Evolutionary conservation across 2,113 vertebrate genomes (phyloP), one percentile per base, ranked within the genome.

Genomic region (Bombycilla garrulus): DNA sequence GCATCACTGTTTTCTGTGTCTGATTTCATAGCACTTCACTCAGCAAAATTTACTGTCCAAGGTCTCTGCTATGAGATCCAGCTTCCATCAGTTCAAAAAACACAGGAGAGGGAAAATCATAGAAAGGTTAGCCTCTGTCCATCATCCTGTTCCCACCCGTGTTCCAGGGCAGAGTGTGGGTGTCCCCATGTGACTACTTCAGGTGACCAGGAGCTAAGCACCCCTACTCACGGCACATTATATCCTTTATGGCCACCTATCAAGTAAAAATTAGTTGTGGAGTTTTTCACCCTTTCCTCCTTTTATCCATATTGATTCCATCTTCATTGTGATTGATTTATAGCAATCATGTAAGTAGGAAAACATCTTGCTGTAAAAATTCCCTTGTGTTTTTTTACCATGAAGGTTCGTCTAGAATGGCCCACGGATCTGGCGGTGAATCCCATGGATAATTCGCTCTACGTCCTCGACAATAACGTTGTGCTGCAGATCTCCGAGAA

Each of bases 401-500:
- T 60, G 88, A 99, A 97, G 99, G 99, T 99, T 67, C 99, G 99
- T 86, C 97, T 99, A 9, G 99, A 99, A 91, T 99, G 99, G 99
- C 99, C 99, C 45, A 99, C 99, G 3, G 99, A 99, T 96, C 98
- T 99, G 88, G 98, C 99, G 6, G 98, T 99, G 93, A 99, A 98
- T 93, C 99, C 99, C 0, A 98, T 99, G 99, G 99, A 99, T 91
- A 99, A 99, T 90, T 99, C 99, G 0, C 98, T 99, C 7, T 99
- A 99, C 1, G 98, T 99, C 54, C 98, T 99, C 17, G 99, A 99
- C 98, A 99, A 99, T 85, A 99, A 99, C 0, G 99, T 99, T 13
- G 99, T 99, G 36, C 97, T 99, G 22, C 99, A 99, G 94, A 99
- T 99, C 96, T 99, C 99, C 1, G 99, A 99, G 95, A 99, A 99